phyloP scores from a whole-genome alignment of 1,140 invertebrate species.

The Dreissena rostriformis region DNA sequence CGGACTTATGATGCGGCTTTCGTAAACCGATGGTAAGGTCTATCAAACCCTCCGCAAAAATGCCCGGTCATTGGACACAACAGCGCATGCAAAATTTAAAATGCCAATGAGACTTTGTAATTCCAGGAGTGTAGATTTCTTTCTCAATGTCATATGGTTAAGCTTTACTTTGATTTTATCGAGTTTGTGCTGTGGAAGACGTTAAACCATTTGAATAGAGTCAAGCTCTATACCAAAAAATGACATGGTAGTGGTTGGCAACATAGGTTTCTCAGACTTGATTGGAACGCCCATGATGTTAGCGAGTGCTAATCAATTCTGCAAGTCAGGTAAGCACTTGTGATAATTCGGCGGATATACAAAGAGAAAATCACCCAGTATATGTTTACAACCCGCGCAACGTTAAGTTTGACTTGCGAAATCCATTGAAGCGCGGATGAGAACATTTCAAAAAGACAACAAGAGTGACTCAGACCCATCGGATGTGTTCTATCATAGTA shows the following conservation, averaged over 20 bases:
- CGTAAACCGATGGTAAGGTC: constrained; percentile 23
- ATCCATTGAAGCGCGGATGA: constrained; percentile 8
- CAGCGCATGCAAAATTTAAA: constrained; percentile 55
- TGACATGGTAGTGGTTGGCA: constrained; percentile 37
- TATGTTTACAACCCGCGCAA: constrained; percentile 37
- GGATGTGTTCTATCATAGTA: constrained; percentile 52
- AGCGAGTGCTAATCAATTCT: constrained; percentile 13
- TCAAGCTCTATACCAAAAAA: constrained; percentile 57
- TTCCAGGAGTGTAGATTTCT: constrained; percentile 32
- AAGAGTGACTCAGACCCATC: constrained; percentile 50
- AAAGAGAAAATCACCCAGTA: constrained; percentile 62
- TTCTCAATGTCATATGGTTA: background rate
- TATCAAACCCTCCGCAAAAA: constrained; percentile 50
- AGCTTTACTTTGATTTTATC: constrained; percentile 19
- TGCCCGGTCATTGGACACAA: constrained; percentile 31
- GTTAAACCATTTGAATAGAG: constrained; percentile 26
- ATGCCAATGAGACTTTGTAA: constrained; percentile 49
- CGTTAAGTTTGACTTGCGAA: background rate
- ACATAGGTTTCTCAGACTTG: constrained; percentile 49
- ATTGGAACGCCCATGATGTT: constrained; percentile 33
- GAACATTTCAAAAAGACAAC: constrained; percentile 56
- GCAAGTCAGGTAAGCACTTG: constrained; percentile 26
- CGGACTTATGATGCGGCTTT: background rate
- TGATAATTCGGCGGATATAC: background rate
- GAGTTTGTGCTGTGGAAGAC: constrained; percentile 48